phyloP scores from a whole-genome alignment of 2,113 vertebrate genomes.

The Lepus europaeus region DNA sequence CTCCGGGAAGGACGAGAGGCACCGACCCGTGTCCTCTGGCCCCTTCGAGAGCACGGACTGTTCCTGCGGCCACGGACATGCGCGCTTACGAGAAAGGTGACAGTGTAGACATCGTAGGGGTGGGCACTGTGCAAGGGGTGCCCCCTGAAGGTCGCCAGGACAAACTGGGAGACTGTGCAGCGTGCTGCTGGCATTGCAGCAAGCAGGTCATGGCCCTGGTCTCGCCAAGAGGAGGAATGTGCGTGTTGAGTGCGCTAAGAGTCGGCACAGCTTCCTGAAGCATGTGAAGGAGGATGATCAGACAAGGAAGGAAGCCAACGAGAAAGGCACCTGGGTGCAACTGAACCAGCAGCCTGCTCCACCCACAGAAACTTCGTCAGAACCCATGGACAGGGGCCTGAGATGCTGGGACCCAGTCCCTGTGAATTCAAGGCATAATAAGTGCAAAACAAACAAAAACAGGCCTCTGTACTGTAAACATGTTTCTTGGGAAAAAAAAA shows the following conservation, averaged over 20 bases:
- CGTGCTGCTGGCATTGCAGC: not conserved
- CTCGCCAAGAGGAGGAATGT: not conserved
- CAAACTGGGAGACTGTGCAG: not conserved
- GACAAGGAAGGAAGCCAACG: not conserved
- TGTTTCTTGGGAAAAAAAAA: no score
- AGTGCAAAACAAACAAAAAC: no score
- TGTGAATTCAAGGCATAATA: no score
- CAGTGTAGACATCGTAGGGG: not conserved
- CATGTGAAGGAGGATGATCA: no score
- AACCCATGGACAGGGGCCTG: not conserved
- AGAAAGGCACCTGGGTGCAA: not conserved
- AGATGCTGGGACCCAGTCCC: not conserved
- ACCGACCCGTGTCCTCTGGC: no score
- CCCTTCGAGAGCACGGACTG: not conserved
- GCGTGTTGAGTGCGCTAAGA: not conserved
- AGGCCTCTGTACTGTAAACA: no score
- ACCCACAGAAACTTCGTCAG: no score
- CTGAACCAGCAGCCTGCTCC: not conserved
- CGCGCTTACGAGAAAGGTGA: no score
- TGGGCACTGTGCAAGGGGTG: not conserved
- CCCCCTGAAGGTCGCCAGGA: no score
- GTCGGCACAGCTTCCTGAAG: not conserved
- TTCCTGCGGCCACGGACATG: not conserved
- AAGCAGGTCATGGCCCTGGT: not conserved
- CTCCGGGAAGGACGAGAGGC: not conserved